Conservation (phyloP, 1,140 invertebrate species). For the Pseudomyrmex dendroicus region DNA sequence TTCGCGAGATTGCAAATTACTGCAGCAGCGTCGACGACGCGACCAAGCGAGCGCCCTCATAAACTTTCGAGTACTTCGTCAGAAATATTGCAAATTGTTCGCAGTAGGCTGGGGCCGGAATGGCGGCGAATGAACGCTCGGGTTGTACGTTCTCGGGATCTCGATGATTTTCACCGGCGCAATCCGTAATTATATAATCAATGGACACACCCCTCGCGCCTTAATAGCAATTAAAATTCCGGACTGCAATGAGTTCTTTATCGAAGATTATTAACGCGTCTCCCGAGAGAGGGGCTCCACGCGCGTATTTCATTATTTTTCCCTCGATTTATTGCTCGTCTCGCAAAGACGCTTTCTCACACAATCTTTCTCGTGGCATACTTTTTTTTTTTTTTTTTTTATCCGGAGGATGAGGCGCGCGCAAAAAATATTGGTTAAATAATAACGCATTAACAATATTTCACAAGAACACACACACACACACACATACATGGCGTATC, state of each 20-base stretch:
- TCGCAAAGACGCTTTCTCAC: neutral
- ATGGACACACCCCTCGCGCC: conserved; percentile 58
- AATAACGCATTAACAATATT: too few relatives aligned
- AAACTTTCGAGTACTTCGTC: conserved; percentile 60
- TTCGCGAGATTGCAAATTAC: conserved; percentile 58
- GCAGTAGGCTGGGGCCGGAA: conserved; percentile 12
- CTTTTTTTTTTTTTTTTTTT: neutral
- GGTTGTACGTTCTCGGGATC: neutral
- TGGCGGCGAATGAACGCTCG: conserved; percentile 21
- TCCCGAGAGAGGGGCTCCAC: neutral
- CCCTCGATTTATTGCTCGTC: conserved; percentile 15
- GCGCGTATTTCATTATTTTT: conserved; percentile 47
- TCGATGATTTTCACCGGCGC: conserved; percentile 32
- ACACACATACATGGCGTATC: too few relatives aligned
- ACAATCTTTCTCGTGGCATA: neutral
- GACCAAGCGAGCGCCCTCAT: conserved; percentile 30
- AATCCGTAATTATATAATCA: conserved; percentile 68
- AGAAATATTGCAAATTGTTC: conserved; percentile 69
- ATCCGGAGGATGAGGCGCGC: too few relatives aligned
- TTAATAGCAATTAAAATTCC: conserved; percentile 75
- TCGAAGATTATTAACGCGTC: conserved; percentile 65
- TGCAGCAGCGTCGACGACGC: conserved; percentile 39
- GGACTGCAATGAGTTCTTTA: conserved; percentile 68
- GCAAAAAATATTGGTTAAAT: too few relatives aligned
- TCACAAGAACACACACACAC: too few relatives aligned